A percentile compares a stretch with the other conserved stretches of the same genome.
These are phyloP conservation scores for Leptinotarsa texana DNA, from an alignment of 1,140 invertebrate genomes.

Conservation along the genomic window DNA sequence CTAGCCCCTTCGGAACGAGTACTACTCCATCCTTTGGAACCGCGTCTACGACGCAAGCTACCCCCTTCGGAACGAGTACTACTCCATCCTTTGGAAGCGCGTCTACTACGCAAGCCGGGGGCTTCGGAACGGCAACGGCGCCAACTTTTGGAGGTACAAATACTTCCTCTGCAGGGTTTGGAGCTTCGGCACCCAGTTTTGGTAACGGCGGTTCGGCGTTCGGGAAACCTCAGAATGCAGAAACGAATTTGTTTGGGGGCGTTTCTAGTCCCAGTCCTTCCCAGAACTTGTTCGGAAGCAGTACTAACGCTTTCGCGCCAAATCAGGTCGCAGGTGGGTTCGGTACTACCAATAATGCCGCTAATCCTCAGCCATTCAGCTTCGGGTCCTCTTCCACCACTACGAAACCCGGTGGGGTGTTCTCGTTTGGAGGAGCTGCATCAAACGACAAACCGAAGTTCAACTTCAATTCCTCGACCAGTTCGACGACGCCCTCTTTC, in stretches of 20 bases:
- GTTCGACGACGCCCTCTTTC: neutral
- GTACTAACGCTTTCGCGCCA: neutral
- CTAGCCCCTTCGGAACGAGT: neutral
- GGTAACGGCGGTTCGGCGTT: neutral
- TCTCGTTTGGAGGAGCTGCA: constrained; percentile 12
- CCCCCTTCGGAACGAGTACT: neutral
- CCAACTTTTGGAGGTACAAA: neutral
- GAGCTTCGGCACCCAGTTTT: constrained; percentile 7
- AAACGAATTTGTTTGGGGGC: neutral
- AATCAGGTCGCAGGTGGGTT: neutral
- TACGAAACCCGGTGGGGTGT: neutral
- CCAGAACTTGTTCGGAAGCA: neutral
- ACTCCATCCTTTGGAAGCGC: neutral
- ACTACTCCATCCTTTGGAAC: constrained; percentile 5
- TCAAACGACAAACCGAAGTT: neutral
- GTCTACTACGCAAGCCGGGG: neutral
- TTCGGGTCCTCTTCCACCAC: constrained; percentile 6
- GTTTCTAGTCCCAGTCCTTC: neutral
- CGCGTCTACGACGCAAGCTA: neutral
- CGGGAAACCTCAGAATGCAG: neutral
- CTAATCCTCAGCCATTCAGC: constrained; percentile 4
- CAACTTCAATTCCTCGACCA: constrained; percentile 8
- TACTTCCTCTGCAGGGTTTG: neutral
- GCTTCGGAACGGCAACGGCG: too few species aligned
- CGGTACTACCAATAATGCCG: neutral